Evolutionary conservation across 2,888 invertebrate species (phyloP).

Genomic region (Volucella inflata): DNA sequence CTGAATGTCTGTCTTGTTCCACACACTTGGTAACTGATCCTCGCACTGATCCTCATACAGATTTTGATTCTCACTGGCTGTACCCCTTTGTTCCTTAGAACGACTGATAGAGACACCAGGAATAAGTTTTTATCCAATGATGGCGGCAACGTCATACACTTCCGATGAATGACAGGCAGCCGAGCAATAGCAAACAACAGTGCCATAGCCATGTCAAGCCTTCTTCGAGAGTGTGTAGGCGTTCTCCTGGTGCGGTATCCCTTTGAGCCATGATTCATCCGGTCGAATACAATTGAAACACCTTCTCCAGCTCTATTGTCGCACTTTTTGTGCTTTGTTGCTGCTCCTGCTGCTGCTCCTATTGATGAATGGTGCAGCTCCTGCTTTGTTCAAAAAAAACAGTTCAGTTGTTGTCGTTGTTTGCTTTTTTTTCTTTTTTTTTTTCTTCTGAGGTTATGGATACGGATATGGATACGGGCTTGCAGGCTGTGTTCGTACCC

Average conservation of each 20-base stretch:
- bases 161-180: conserved; percentile 72
- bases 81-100: conserved; percentile 12
- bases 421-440: conserved; percentile 1
- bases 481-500: conserved; percentile 62
- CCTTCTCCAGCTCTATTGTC: conserved; percentile 67
- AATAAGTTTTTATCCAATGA: background rate
- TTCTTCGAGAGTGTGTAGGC: conserved; percentile 48
- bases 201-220: conserved; percentile 49
- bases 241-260: conserved; percentile 72
- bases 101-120: conserved; percentile 62
- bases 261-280: conserved; percentile 80
- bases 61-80: conserved; percentile 26
- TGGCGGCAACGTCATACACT: conserved; percentile 71
- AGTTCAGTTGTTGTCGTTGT: background rate
- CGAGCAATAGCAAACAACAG: conserved; percentile 50
- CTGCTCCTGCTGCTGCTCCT: conserved; percentile 2
- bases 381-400: conserved; percentile 39
- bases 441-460: conserved; percentile 31
- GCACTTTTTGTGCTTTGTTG: conserved; percentile 25
- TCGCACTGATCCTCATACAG: conserved; percentile 40
- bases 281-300: conserved; percentile 77
- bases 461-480: conserved; percentile 31
- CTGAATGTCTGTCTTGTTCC: conserved; percentile 65
- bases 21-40: conserved; percentile 58
- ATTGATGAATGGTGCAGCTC: background rate